Evolutionary conservation across 2,888 invertebrate species (phyloP), one percentile per base, ranked within the genome.

Genomic region (Cosmia trapezina): DNA sequence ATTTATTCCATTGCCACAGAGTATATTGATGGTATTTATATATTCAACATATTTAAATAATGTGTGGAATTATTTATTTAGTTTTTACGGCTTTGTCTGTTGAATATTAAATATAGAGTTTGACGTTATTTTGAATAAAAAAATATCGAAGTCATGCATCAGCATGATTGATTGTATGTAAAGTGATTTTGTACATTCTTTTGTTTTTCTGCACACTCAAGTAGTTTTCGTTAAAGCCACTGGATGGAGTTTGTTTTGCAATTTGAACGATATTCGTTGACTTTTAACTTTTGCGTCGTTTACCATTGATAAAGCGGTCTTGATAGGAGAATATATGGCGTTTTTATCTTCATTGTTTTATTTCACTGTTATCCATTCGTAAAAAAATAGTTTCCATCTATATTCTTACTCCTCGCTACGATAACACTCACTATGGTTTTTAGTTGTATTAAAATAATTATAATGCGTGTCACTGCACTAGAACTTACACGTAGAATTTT

Each of bases 121-220:
- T 79, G 84, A 87, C 80, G 81, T 61, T 59, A 61, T 47, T 68
- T 78, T 65, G 14, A 61, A 78, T 66, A 78, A 78, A 85, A 64
- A 74, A 85, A 76, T 68, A 51, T 51, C 80, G 41, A 81, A 76
- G 84, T 81, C 82, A 83, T 71, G 80, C 78, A 80, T 80, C 76
- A 81, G 80, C 78, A 80, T 80, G 79, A 81, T 85, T 84, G 80
- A 80, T 83, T 82, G 80, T 84, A 85, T 88, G 83, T 74, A 73
- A 87, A 86, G 76, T 73, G 54, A 59, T 71, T 66, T 65, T 57
- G 41, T 53, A 45, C 8, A 62, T 41, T 68, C 68, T 84, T 81
- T 78, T 73, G 76, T 77, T 73, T 82, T 81, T 54, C 33, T 69
- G 41, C 19, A 66, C n/a, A 64, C 22, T 11, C 6, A 43, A 62